Evolutionary conservation across 2,113 vertebrate genomes (phyloP), one percentile per base, ranked within the genome.

Genomic region (Fukomys damarensis): DNA sequence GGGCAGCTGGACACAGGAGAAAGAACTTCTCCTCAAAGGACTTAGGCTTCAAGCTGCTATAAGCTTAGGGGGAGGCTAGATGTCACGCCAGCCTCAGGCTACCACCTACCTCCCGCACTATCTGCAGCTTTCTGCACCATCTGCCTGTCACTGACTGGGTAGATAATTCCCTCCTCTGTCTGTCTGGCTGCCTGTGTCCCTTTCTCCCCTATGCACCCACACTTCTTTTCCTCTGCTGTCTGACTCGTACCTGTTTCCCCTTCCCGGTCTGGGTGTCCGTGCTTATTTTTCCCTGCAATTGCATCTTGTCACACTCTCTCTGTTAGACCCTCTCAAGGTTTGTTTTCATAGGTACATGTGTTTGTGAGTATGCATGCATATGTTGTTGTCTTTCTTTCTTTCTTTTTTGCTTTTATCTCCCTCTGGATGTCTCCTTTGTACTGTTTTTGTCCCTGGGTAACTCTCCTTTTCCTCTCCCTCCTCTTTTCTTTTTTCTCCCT

Each of bases 1-100:
- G 6, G 30, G 74, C 0, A 0, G 5, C 17, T 54, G 28, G 56
- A n/a, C 76, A 17, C 4, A 2, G 46, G 70, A 61, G 52, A 19
- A 30, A 35, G 17, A 38, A 16, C 9, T 22, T 54, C 46, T 59
- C 61, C 54, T 19, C 3, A 19, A 7, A 0, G n/a, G n/a, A 2
- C 46, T 35, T 22, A 13, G 13, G 7, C 26, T 41, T 24, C 8
- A 11, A 82, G 61, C 58, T 58, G 76, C 26, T 30, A 9, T 35
- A 63, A 82, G 41, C 30, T 26, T 4, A 59, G 90, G 0, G 6
- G 56, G 52, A 46, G 32, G 20, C 32, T 13, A 52, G 49, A 12
- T 35, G 9, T 5, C 35, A n/a, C 16, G 0, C 17, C 6, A 19
- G 35, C 65, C 65, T n/a, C 38, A 19, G 59, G 41, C 2, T 8